phyloP scores from a whole-genome alignment of 2,797 vertebrate genomes.

The Galaxias olidus region DNA sequence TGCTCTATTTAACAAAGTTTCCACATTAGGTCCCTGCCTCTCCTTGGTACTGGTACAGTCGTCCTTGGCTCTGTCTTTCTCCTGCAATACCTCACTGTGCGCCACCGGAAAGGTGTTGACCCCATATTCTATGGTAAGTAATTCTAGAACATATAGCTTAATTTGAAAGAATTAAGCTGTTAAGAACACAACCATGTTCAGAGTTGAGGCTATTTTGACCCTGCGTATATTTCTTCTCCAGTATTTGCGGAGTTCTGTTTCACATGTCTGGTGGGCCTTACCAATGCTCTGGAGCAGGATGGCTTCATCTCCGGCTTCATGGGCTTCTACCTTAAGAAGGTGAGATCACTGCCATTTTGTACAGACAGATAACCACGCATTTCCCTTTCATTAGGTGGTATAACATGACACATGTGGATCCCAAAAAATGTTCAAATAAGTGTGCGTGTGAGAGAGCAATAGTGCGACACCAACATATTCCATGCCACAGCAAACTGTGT shows the following conservation, averaged over 20 bases:
- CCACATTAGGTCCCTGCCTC: slow-evolving; percentile 58
- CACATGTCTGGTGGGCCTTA: slow-evolving; percentile 76
- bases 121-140: slow-evolving; percentile 82
- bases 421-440: too few species aligned
- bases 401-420: too few species aligned
- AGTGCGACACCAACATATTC: too few species aligned
- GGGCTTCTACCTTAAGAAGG: slow-evolving; percentile 85
- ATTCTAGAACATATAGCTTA: too few species aligned
- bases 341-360: slow-evolving; percentile 25
- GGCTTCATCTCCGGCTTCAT: slow-evolving; percentile 81
- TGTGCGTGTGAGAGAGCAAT: too few species aligned
- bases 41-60: slow-evolving; percentile 62
- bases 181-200: too few species aligned
- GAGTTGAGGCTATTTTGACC: too few species aligned
- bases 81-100: slow-evolving; percentile 60
- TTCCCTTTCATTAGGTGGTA: too few species aligned
- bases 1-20: background rate
- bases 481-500: too few species aligned
- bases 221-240: slow-evolving; percentile 40
- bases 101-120: slow-evolving; percentile 68
- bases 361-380: background rate
- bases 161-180: too few species aligned
- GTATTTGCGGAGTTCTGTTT: slow-evolving; percentile 86
- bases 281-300: slow-evolving; percentile 87
- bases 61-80: slow-evolving; percentile 64